phyloP scores from a whole-genome alignment of 2,888 invertebrate genomes.

The Scaptomyza caliginosa region DNA sequence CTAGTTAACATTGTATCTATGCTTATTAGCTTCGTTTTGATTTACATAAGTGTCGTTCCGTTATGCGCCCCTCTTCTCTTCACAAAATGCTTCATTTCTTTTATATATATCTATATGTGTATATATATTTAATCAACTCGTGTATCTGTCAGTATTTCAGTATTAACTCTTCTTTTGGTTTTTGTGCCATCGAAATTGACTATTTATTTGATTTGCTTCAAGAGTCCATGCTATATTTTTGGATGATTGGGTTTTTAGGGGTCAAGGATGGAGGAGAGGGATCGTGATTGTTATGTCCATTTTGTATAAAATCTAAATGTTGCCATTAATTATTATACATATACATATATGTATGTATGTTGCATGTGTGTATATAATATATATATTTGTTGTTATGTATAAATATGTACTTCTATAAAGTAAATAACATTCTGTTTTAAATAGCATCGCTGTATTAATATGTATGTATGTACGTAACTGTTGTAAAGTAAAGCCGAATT shows the following conservation, averaged over 20 bases:
- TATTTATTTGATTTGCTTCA: slow-evolving; percentile 70
- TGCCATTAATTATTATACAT: slow-evolving; percentile 50
- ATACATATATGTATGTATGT: slow-evolving; percentile 15
- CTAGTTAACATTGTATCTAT: slow-evolving; percentile 82
- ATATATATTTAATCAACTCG: slow-evolving; percentile 40
- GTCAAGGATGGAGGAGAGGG: slow-evolving; percentile 3
- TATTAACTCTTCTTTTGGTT: no score
- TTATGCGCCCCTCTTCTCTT: slow-evolving; percentile 33
- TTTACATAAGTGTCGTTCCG: slow-evolving; percentile 64
- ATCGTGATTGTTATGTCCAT: slow-evolving; percentile 45
- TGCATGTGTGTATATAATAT: slow-evolving; percentile 21
- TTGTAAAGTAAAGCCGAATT: slow-evolving; percentile 56
- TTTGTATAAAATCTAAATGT: slow-evolving; percentile 76
- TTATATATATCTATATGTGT: neutral
- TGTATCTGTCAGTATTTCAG: slow-evolving; percentile 51
- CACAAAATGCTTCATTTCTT: slow-evolving; percentile 48
- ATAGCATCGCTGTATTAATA: slow-evolving; percentile 44
- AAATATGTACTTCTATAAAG: slow-evolving; percentile 71
- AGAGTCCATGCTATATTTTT: slow-evolving; percentile 36
- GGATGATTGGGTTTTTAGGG: slow-evolving; percentile 9
- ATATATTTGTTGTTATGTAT: neutral
- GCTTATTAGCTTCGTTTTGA: slow-evolving; percentile 71
- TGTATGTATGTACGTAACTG: slow-evolving; percentile 24
- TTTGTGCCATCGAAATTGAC: slow-evolving; percentile 71
- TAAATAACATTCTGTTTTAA: slow-evolving; percentile 75